Conservation (phyloP, 2,113 vertebrate genomes). For the Agapornis roseicollis region DNA sequence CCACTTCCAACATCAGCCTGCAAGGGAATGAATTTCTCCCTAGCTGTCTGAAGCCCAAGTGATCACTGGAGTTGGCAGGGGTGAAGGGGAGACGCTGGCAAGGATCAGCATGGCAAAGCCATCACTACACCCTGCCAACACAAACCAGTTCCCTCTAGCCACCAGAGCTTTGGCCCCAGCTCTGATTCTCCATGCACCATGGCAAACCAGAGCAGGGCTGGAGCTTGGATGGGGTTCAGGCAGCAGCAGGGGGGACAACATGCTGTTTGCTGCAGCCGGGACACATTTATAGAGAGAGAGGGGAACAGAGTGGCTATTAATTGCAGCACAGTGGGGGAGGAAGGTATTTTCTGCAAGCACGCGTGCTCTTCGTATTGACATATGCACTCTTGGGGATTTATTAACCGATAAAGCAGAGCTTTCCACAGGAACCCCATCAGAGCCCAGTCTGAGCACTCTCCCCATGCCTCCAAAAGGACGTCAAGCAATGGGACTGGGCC, state of each 20-base stretch:
- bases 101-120: not conserved
- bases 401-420: not conserved
- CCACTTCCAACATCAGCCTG: not conserved
- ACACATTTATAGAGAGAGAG: not conserved
- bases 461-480: not conserved
- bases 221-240: not conserved
- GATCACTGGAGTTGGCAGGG: not conserved
- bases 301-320: not conserved
- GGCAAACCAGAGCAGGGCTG: not conserved
- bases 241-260: not conserved
- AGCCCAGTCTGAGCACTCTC: not conserved
- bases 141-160: not conserved
- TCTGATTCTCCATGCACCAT: not conserved
- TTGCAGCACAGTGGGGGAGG: not conserved
- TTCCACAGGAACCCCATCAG: not conserved
- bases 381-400: not conserved
- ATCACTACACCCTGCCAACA: not conserved
- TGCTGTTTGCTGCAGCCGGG: not conserved
- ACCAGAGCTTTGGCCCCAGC: not conserved
- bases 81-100: rapidly evolving
- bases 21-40: not conserved
- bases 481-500: not conserved
- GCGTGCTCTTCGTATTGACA: not conserved
- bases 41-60: not conserved
- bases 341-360: not conserved